Evolutionary conservation across 1,140 invertebrate genomes (phyloP).

Genomic region (Hyles euphorbiae): DNA sequence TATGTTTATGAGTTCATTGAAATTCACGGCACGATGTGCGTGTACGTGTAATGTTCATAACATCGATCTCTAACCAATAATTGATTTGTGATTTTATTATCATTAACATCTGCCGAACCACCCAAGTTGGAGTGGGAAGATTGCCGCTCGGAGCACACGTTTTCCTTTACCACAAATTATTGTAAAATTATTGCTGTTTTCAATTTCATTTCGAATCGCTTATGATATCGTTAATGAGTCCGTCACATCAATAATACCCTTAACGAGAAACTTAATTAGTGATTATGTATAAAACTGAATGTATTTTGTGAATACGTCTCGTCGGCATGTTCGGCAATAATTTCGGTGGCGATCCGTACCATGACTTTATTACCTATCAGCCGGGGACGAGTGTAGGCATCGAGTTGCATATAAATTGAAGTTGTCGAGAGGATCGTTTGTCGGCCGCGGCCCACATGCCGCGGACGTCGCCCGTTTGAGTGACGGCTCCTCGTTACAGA

Average conservation of each 20-base stretch:
- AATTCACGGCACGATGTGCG: conserved; percentile 43
- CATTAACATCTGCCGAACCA: conserved; percentile 46
- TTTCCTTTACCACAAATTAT: conserved; percentile 26
- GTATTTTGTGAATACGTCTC: conserved; percentile 8
- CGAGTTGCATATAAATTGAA: conserved; percentile 54
- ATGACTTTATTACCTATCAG: conserved; percentile 45
- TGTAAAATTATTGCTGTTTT: conserved; percentile 3
- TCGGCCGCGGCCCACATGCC: conserved; percentile 18
- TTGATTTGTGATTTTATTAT: conserved; percentile 50
- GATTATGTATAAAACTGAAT: neutral
- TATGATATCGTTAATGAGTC: conserved; percentile 2
- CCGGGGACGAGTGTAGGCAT: conserved; percentile 32
- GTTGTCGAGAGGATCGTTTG: conserved; percentile 40
- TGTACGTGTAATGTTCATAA: conserved; percentile 30
- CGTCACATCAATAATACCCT: no score
- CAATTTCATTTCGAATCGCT: conserved; percentile 7
- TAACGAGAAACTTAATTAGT: no score
- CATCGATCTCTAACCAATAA: conserved; percentile 47
- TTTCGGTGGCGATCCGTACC: conserved; percentile 15
- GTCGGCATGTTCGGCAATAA: conserved; percentile 7
- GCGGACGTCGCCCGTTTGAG: conserved; percentile 32
- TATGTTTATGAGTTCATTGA: conserved; percentile 27
- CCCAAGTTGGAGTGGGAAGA: conserved; percentile 38
- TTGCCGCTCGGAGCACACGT: conserved; percentile 10
- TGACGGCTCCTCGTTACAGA: conserved; percentile 58